phyloP scores from a whole-genome alignment of 2,113 vertebrate genomes.

The Rostratula benghalensis region DNA sequence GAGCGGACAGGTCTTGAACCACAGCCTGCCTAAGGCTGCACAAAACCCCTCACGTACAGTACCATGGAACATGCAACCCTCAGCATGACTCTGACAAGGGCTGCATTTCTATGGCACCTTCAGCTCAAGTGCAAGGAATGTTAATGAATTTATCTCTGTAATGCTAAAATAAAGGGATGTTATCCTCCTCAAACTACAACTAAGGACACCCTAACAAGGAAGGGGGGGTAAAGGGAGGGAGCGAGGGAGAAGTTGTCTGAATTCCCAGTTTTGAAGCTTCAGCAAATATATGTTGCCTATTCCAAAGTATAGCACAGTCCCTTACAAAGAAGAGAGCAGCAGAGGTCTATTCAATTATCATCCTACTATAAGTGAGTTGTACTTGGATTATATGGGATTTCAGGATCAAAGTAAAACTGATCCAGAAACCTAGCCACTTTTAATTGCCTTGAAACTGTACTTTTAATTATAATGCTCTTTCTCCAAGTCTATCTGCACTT shows the following conservation, averaged over 20 bases:
- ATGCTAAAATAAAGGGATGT: background rate
- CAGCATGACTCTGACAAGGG: background rate
- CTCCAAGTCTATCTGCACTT: background rate
- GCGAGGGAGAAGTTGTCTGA: no score
- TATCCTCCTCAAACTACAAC: background rate
- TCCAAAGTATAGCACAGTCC: background rate
- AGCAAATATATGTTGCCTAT: background rate
- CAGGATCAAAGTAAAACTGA: conserved; percentile 1
- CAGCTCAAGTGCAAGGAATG: background rate
- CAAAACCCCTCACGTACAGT: background rate
- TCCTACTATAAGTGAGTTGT: background rate
- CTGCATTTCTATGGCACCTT: background rate
- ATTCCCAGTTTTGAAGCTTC: background rate
- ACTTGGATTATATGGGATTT: background rate
- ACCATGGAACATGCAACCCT: background rate
- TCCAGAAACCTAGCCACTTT: background rate
- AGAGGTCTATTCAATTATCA: background rate
- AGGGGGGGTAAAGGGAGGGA: no score
- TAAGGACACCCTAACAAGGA: background rate
- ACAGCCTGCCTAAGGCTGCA: background rate
- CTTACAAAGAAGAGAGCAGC: background rate
- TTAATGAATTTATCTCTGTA: background rate
- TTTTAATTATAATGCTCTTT: background rate
- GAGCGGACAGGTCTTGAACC: background rate
- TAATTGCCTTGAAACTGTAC: background rate